Percentiles rank a stretch among this genome's conserved stretches.
phyloP scores from a whole-genome alignment of 2,113 vertebrate species.

The Mus spicilegus region DNA sequence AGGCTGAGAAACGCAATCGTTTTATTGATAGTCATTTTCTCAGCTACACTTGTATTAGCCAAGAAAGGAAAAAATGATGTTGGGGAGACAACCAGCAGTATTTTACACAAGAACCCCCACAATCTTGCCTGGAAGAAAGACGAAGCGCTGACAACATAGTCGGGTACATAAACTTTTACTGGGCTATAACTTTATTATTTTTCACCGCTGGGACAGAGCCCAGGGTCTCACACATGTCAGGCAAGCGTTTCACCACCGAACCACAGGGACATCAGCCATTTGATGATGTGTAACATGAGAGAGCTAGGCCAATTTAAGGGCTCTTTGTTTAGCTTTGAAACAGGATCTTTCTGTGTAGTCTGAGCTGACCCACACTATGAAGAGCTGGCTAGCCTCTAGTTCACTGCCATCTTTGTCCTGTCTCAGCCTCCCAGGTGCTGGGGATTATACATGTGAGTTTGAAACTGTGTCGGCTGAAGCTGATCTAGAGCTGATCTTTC shows the following conservation, averaged over 20 bases:
- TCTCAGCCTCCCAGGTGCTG: not conserved
- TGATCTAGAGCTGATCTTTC: not conserved
- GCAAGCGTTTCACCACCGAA: not conserved
- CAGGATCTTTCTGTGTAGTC: not conserved
- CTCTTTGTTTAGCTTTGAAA: not conserved
- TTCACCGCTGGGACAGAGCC: not conserved
- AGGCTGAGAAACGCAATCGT: not conserved
- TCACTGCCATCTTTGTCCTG: not conserved
- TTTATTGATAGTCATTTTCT: not conserved
- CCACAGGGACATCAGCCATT: not conserved
- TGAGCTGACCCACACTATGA: not conserved
- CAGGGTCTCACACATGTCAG: not conserved
- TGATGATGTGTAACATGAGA: not conserved
- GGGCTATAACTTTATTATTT: not conserved
- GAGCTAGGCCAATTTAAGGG: not conserved
- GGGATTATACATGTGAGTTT: not conserved
- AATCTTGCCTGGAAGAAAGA: slow-evolving; percentile 9
- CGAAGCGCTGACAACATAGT: not conserved
- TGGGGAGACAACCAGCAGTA: not conserved
- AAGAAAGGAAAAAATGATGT: not conserved
- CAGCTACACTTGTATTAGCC: not conserved
- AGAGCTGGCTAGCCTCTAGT: not conserved
- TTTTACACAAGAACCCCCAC: not conserved
- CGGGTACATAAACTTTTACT: not conserved
- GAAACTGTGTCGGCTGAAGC: not conserved